Percentiles rank a stretch among this genome's conserved stretches.
Conservation (phyloP, 2,797 vertebrate genomes). For the Enoplosus armatus region DNA sequence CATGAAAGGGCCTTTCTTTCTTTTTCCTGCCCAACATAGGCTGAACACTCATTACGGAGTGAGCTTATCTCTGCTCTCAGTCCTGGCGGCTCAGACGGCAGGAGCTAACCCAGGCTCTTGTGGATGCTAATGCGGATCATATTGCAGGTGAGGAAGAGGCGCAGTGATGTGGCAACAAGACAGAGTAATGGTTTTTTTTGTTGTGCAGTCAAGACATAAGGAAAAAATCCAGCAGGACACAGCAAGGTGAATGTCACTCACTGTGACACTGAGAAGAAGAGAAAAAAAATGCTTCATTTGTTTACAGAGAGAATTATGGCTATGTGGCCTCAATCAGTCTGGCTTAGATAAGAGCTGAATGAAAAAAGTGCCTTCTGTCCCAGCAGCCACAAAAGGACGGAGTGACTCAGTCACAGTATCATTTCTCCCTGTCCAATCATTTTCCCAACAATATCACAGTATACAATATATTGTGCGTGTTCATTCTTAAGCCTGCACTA, state of each 20-base stretch:
- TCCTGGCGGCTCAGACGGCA: conserved; percentile 55
- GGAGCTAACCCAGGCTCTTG: conserved; percentile 57
- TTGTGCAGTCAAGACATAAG: conserved; percentile 48
- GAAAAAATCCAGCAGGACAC: conserved; percentile 40
- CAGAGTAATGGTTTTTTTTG: conserved; percentile 61
- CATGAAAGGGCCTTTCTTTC: conserved; percentile 31
- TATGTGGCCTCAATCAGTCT: conserved; percentile 69
- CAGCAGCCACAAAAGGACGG: conserved; percentile 48
- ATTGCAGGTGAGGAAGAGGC: conserved; percentile 70
- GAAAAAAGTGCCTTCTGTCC: conserved; percentile 47
- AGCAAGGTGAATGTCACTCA: conserved; percentile 56
- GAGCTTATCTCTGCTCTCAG: conserved; percentile 75
- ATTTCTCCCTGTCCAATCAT: conserved; percentile 27
- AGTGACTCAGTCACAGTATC: conserved; percentile 38
- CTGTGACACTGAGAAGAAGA: background rate
- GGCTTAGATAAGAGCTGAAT: conserved; percentile 64
- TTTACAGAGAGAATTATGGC: conserved; percentile 72
- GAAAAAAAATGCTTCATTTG: conserved; percentile 40
- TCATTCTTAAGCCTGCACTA: background rate
- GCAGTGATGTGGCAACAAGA: conserved; percentile 62
- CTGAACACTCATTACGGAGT: conserved; percentile 64
- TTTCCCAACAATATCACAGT: conserved; percentile 30
- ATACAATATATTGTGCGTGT: background rate
- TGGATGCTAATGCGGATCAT: conserved; percentile 75
- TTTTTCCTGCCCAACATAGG: conserved; percentile 50